A percentile compares a stretch with the other conserved stretches of the same genome.
phyloP scores from a whole-genome alignment of 1,140 invertebrate species.

The Orius insidiosus region DNA sequence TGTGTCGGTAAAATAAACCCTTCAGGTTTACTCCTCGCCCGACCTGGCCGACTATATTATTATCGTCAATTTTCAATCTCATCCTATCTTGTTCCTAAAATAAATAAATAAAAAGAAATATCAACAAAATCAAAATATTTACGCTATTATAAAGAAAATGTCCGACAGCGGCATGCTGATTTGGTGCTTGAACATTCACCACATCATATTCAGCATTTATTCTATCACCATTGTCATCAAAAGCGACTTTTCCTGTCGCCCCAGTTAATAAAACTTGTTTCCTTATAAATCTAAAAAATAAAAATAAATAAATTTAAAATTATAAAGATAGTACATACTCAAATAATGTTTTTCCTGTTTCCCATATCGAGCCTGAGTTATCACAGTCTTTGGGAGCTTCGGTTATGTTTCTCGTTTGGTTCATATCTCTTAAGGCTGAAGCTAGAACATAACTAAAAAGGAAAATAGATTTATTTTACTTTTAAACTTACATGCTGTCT shows the following conservation, averaged over 20 bases:
- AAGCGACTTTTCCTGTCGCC: constrained; percentile 75
- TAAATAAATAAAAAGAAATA: background rate
- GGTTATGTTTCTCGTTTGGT: constrained; percentile 63
- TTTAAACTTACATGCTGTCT: constrained; percentile 56
- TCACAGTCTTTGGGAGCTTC: constrained; percentile 80
- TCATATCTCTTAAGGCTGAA: constrained; percentile 72
- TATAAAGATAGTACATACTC: constrained; percentile 49
- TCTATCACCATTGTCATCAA: constrained; percentile 86
- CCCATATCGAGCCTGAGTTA: constrained; percentile 75
- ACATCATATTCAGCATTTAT: constrained; percentile 87
- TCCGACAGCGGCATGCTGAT: constrained; percentile 48
- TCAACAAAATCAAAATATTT: constrained; percentile 22
- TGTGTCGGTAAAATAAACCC: constrained; percentile 90
- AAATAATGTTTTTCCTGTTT: constrained; percentile 67
- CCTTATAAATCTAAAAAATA: constrained; percentile 32
- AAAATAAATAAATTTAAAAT: background rate
- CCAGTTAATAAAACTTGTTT: constrained; percentile 45
- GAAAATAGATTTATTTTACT: background rate
- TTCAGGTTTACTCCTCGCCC: constrained; percentile 63
- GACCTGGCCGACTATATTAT: constrained; percentile 76
- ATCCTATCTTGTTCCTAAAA: constrained; percentile 47
- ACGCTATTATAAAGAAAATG: constrained; percentile 68
- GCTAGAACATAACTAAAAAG: constrained; percentile 61
- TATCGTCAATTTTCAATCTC: constrained; percentile 60
- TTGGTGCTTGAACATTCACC: constrained; percentile 59